These are phyloP conservation scores for Neopipo cinnamomea DNA, from an alignment of 2,113 vertebrate species.

Conservation along the genomic window DNA sequence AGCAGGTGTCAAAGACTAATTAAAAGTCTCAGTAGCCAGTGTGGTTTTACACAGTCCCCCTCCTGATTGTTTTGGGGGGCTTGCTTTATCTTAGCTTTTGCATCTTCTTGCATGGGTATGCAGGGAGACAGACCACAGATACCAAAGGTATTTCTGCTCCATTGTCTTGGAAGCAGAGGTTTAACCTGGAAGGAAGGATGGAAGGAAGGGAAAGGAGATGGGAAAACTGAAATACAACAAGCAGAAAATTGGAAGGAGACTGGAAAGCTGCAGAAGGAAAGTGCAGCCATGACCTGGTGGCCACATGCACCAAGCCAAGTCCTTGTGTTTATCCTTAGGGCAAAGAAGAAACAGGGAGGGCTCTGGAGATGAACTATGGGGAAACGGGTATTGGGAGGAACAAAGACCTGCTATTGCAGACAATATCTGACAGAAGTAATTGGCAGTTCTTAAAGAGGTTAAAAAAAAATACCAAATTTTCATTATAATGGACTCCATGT, in stretches of 20 bases:
- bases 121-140: not conserved
- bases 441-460: not conserved
- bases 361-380: not conserved
- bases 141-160: not conserved
- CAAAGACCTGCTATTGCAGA: not conserved
- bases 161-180: not conserved
- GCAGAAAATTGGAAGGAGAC: not conserved
- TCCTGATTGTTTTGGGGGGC: not conserved
- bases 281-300: not conserved
- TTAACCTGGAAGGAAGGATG: not conserved
- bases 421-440: not conserved
- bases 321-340: not conserved
- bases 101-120: not conserved
- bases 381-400: not conserved
- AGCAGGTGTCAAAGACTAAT: not conserved
- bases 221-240: not conserved
- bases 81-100: not conserved
- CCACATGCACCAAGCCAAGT: not conserved
- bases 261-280: not conserved
- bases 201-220: not conserved
- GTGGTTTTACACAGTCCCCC: not conserved
- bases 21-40: not conserved
- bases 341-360: not conserved
- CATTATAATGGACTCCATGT: not conserved
- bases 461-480: not conserved